phyloP scores from a whole-genome alignment of 1,140 invertebrate genomes.

The Hylaeus anthracinus region DNA sequence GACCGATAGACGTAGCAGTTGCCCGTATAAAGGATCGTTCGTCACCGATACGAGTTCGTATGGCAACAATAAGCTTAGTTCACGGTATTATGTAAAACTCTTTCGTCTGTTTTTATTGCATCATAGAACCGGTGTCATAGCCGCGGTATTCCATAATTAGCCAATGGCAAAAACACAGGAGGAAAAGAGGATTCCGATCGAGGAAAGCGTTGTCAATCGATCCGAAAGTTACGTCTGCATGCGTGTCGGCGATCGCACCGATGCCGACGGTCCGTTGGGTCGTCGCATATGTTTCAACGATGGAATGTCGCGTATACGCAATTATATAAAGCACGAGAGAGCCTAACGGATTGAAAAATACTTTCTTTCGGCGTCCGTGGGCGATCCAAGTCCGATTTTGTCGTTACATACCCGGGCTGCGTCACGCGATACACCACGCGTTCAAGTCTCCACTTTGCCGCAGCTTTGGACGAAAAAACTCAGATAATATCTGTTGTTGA shows the following conservation, averaged over 20 bases:
- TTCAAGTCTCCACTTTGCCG: not conserved
- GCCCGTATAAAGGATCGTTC: not conserved
- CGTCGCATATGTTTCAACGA: not conserved
- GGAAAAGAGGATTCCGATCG: constrained; percentile 61
- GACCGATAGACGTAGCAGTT: not conserved
- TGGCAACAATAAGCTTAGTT: constrained; percentile 3
- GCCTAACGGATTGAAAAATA: not conserved
- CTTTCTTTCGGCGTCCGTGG: not conserved
- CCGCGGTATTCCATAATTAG: constrained; percentile 46
- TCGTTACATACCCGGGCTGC: not conserved
- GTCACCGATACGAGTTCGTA: not conserved
- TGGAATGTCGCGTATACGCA: not conserved
- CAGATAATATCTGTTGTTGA: no score
- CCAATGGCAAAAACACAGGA: not conserved
- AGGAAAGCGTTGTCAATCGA: constrained; percentile 63
- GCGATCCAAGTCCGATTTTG: not conserved
- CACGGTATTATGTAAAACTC: constrained; percentile 8
- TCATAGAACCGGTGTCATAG: not conserved
- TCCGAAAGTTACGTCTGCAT: constrained; percentile 26
- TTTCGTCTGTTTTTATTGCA: constrained; percentile 30
- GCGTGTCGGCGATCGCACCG: constrained; percentile 40
- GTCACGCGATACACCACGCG: not conserved
- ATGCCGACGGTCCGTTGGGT: constrained; percentile 6
- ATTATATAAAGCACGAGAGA: constrained; percentile 10
- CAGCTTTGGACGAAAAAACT: no score